Evolutionary conservation across 2,888 invertebrate species (phyloP), one percentile per base, ranked within the genome.

Genomic region (Scaptodrosophila latifasciaeformis): DNA sequence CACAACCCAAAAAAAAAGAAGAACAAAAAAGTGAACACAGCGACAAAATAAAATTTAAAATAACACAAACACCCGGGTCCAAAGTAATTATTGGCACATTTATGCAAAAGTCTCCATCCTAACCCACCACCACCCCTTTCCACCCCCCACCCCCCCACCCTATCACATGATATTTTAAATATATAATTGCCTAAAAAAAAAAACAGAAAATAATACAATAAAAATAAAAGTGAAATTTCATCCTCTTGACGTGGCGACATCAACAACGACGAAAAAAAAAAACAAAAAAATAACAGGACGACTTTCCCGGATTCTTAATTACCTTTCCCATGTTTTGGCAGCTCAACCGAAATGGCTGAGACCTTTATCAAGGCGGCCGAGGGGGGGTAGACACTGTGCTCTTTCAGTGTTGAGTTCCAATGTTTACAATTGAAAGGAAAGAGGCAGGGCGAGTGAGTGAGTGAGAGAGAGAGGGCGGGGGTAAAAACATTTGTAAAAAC

Each of bases 51-150:
- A n/a, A n/a, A 10, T 4, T 15, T 15, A 59, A 40, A 19, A 42
- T 27, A 60, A 57, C 40, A 63, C 62, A 59, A 65, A 58, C 61
- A 67, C 53, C 50, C 53, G 59, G 35, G 34, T 54, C 70, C 24
- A 72, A 75, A 66, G 70, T 74, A 75, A 74, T 74, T 74, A 74
- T 74, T 75, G 72, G 72, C 75, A 72, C 75, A 75, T 75, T 74
- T 74, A 74, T 75, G 72, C 75, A 72, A 53, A 49, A 64, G 59
- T 10, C 37, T 3, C 13, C 24, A 24, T 7, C 24, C 24, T 24
- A 5, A 24, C 24, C 24, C 4, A 37, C 15, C 37, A 9, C 13
- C 37, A 13, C 37, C 24, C 24, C 4, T 24, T 3, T 37, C 34
- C 34, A 34, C 13, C 10, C 34, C 34, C 34, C 15, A 34, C 12